Base-by-base conservation (phyloP, 2,888 invertebrate species). In the Gasteruption jaculator region DNA sequence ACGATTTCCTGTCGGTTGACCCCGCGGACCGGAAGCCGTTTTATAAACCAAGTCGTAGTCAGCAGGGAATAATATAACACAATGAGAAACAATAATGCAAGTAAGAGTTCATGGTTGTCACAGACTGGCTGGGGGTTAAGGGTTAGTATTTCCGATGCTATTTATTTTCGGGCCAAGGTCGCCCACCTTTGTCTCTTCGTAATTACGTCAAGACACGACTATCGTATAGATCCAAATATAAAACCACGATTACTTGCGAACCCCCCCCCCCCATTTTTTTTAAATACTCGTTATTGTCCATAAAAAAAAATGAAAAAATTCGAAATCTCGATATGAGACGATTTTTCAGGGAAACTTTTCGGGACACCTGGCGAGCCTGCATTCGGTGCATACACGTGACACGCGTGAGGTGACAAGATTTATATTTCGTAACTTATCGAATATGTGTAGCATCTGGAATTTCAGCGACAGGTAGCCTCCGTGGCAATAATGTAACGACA, bases 1-100 rank as follows among this genome's bases (percentile, higher is more conserved):
- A 57, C 61, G 61, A 60, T 63, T 68, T 70, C 69, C 69, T 69
- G 69, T 49, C 52, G 53, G 45, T 41, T 67, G 69, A 69, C 68
- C 67, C 62, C 62, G 43, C 42, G 58, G 56, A 57, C 67, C 68
- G 69, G 68, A 65, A 58, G 61, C 58, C 46, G 54, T 53, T 56
- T 59, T 54, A 58, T 56, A 57, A 58, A 60, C n/a, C 64, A 68
- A 63, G 62, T 60, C 57, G 58, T 53, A 6, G 27, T 42, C 44
- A 52, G 45, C 37, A 41, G 20, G 44, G 43, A 48, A 47, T 48
- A 48, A 47, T 46, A 48, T 46, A 46, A 50, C 44, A 47, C 43
- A 46, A 46, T 43, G 40, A 42, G 41, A 50, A 48, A 53, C 45
- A 49, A 50, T 48, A 48, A 50, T 43, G 48, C 41, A 25, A 16